Evolutionary conservation across 1,140 invertebrate genomes (phyloP).

Genomic region (Diuraphis noxia): DNA sequence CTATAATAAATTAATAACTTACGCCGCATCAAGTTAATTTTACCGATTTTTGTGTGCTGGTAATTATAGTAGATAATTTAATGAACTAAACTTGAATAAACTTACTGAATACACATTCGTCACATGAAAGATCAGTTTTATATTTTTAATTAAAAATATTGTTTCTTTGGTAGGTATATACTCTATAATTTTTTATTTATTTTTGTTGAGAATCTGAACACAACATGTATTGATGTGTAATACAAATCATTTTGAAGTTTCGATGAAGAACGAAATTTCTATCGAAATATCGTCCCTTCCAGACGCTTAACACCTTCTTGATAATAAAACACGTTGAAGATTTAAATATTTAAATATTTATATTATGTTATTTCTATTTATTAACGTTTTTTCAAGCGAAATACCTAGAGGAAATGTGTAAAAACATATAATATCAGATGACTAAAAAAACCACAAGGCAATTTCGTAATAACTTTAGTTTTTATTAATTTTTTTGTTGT

Average conservation of each 20-base stretch:
- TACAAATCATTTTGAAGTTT: no score
- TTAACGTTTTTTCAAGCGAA: not conserved
- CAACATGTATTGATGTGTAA: no score
- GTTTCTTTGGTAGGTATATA: not conserved
- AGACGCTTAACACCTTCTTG: not conserved
- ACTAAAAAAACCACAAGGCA: not conserved
- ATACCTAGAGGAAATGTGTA: not conserved
- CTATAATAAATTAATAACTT: not conserved
- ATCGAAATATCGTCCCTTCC: not conserved
- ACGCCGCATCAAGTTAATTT: not conserved
- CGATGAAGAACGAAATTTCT: no score
- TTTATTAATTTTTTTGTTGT: constrained; percentile 27
- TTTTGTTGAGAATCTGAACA: no score
- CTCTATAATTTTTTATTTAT: no score
- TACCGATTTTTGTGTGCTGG: no score
- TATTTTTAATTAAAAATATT: not conserved
- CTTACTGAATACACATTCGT: not conserved
- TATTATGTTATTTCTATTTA: not conserved
- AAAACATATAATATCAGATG: not conserved
- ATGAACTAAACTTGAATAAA: no score
- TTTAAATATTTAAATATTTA: not conserved
- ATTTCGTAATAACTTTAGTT: constrained; percentile 38
- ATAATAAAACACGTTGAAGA: not conserved
- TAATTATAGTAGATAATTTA: no score
- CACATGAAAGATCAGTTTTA: not conserved